Base-by-base conservation (phyloP, 2,113 vertebrate genomes). In the Lagopus muta region DNA sequence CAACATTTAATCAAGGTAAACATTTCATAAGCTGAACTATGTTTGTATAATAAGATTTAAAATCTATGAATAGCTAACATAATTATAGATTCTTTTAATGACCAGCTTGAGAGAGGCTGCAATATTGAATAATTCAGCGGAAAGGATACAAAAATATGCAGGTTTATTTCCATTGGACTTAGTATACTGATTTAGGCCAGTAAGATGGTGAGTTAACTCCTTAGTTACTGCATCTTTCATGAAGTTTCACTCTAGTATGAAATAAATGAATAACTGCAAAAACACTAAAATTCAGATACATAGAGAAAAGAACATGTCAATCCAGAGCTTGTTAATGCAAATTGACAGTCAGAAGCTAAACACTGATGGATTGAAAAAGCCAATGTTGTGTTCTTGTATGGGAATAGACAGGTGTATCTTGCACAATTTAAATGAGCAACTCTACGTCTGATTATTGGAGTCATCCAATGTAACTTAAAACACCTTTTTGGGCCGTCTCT, bases 1-100 rank as follows among this genome's bases (percentile, higher is more conserved):
- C 79, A 91, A 67, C 83, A 74, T 73, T 48, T 90, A 91, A 88
- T 92, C 76, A 92, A 89, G 66, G 91, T 74, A 94, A 96, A 93
- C 67, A 86, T 57, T 88, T 91, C 38, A 20, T 52, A 83, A 40
- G 54, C 57, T 75, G 47, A 80, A 72, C n/a, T 81, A 36, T 92
- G 72, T 94, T 94, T 94, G 52, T 91, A 61, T 78, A 88, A 89
- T 52, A 72, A 91, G 57, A 91, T 91, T 96, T 57, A 94, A 93
- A 92, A 86, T 17, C 76, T 88, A 58, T 91, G 61, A 81, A 78
- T 78, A 88, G 61, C 87, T 86, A 86, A 74, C 57, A 42, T 64
- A 82, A 79, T 92, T 45, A 82, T 86, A 84, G 48, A n/a, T n/a
- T 71, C 87, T 71, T 70, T 89, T 94, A 91, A 94, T 91, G 82